A percentile compares a stretch with the other conserved stretches of the same genome.
Conservation (phyloP, 2,888 invertebrate genomes). For the Camptogramma bilineatum region DNA sequence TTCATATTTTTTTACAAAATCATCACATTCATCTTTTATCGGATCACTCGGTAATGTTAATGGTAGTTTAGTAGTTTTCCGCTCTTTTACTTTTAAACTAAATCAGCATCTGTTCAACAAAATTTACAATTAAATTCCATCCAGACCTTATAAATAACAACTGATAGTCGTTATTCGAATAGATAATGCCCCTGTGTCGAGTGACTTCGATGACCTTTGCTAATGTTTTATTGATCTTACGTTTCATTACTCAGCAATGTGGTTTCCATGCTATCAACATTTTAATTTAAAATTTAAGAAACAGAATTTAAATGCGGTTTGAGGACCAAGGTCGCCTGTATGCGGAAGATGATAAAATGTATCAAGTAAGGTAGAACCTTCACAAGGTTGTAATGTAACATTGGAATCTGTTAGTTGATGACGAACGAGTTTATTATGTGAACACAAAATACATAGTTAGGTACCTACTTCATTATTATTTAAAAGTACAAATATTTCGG, state of each 20-base stretch:
- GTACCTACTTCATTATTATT: not conserved
- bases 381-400: constrained; percentile 43
- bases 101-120: not conserved
- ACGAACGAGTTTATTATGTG: not conserved
- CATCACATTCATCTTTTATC: no score
- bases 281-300: constrained; percentile 28
- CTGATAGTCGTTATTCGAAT: constrained; percentile 23
- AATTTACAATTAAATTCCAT: not conserved
- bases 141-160: constrained; percentile 11
- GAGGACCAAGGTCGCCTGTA: constrained; percentile 27
- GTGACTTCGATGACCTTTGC: constrained; percentile 44
- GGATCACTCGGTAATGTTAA: not conserved
- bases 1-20: no score
- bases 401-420: constrained; percentile 38
- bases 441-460: not conserved
- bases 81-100: not conserved
- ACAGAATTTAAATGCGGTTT: constrained; percentile 26
- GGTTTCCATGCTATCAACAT: constrained; percentile 23
- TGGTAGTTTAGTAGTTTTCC: not conserved
- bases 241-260: constrained; percentile 32
- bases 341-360: constrained; percentile 49
- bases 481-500: not conserved
- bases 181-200: constrained; percentile 38
- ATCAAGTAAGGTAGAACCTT: constrained; percentile 51
- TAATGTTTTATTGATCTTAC: constrained; percentile 46